phyloP scores from a whole-genome alignment of 2,797 vertebrate species.

The Sebastes reedi region DNA sequence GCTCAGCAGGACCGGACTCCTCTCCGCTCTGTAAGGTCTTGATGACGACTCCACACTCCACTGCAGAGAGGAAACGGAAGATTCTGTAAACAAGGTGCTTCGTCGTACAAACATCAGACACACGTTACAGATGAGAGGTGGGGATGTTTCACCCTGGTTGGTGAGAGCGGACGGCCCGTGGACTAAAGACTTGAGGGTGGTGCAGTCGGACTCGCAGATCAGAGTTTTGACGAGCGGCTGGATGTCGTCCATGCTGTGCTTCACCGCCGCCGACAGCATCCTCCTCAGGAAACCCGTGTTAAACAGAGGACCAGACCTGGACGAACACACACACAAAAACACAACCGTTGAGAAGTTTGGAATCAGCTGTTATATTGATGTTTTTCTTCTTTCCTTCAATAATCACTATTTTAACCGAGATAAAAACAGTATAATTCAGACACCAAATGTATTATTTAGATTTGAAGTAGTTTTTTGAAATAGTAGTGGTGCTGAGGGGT shows the following conservation, averaged over 20 bases:
- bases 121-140: not conserved
- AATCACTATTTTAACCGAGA: too few species aligned
- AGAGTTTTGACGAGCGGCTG: constrained; percentile 92
- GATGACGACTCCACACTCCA: constrained; percentile 92
- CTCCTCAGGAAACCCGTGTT: constrained; percentile 93
- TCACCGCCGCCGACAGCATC: constrained; percentile 89
- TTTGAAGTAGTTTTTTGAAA: not conserved
- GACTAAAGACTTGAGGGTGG: constrained; percentile 84
- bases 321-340: not conserved
- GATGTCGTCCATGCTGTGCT: constrained; percentile 91
- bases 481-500: not conserved
- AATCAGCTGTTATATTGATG: not conserved
- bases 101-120: not conserved
- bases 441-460: not conserved
- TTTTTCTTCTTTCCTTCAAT: not conserved
- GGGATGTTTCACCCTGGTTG: constrained; percentile 85
- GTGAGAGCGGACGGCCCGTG: constrained; percentile 76
- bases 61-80: constrained; percentile 74
- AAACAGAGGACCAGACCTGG: constrained; percentile 92
- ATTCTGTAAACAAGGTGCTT: not conserved
- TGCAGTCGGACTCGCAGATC: constrained; percentile 94
- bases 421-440: not conserved
- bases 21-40: constrained; percentile 83
- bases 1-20: constrained; percentile 77
- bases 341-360: not conserved